phyloP scores from a whole-genome alignment of 2,888 invertebrate genomes.

The Merodon equestris region DNA sequence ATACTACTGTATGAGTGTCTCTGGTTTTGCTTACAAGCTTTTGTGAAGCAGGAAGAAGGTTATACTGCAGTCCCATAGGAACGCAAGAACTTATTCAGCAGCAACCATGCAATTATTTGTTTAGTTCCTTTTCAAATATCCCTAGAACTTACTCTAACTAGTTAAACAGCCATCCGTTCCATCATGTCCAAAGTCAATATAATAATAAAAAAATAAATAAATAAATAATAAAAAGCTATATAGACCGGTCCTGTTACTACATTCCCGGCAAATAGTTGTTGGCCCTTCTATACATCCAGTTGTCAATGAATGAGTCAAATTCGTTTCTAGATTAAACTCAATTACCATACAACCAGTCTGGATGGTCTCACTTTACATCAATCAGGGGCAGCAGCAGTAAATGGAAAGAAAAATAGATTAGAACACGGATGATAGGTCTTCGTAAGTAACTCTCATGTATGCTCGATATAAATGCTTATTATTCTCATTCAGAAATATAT shows the following conservation, averaged over 20 bases:
- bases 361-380: not conserved
- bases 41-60: too few species aligned
- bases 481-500: constrained; percentile 35
- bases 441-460: constrained; percentile 10
- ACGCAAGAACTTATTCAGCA: too few species aligned
- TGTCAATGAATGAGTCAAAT: constrained; percentile 50
- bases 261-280: constrained; percentile 19
- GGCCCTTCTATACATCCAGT: constrained; percentile 12
- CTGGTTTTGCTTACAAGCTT: too few species aligned
- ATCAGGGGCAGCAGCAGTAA: constrained; percentile 12
- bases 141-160: too few species aligned
- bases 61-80: too few species aligned
- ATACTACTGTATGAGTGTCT: too few species aligned
- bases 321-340: constrained; percentile 51
- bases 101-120: too few species aligned
- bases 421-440: constrained; percentile 24
- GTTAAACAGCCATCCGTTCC: too few species aligned
- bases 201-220: constrained; percentile 25
- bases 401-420: constrained; percentile 47
- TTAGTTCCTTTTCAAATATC: too few species aligned
- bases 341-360: constrained; percentile 26
- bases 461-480: constrained; percentile 31
- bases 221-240: constrained; percentile 48
- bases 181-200: constrained; percentile 18
- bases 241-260: constrained; percentile 19